Conservation (phyloP, 2,888 invertebrate species). For the Philhelius pedissequus region DNA sequence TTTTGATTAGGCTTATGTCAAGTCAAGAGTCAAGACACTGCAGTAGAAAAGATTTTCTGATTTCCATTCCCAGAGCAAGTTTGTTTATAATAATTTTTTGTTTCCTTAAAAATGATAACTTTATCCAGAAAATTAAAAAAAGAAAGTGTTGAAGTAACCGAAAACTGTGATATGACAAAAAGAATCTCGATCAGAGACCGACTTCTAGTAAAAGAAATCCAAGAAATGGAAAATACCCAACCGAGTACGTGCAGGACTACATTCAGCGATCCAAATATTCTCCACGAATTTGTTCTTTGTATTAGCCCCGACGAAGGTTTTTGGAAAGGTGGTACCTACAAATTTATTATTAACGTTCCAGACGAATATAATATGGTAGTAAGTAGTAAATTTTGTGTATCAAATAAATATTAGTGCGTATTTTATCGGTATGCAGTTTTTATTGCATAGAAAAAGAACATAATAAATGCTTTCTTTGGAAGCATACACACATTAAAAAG, state of each 20-base stretch:
- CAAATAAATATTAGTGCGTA: neutral
- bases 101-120: slow-evolving; percentile 52
- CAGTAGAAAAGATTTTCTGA: neutral
- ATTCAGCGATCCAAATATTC: slow-evolving; percentile 90
- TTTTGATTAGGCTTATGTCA: slow-evolving; percentile 21
- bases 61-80: too few species aligned
- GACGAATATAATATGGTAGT: slow-evolving; percentile 98
- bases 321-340: slow-evolving; percentile 93
- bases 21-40: too few species aligned
- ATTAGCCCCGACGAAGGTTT: slow-evolving; percentile 92
- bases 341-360: slow-evolving; percentile 91
- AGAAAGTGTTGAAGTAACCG: slow-evolving; percentile 49
- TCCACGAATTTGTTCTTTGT: slow-evolving; percentile 88
- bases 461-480: too few species aligned
- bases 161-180: slow-evolving; percentile 72
- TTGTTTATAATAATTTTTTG: slow-evolving; percentile 35
- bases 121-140: slow-evolving; percentile 60
- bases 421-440: too few species aligned
- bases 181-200: slow-evolving; percentile 82
- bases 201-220: slow-evolving; percentile 85
- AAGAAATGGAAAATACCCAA: slow-evolving; percentile 92
- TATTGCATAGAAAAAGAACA: too few species aligned
- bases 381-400: slow-evolving; percentile 77
- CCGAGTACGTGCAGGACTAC: slow-evolving; percentile 88
- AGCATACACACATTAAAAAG: too few species aligned